A percentile compares a stretch with the other conserved stretches of the same genome.
These are phyloP conservation scores for Cyclargus thomasi DNA, from an alignment of 1,140 invertebrate genomes.

Conservation along the genomic window DNA sequence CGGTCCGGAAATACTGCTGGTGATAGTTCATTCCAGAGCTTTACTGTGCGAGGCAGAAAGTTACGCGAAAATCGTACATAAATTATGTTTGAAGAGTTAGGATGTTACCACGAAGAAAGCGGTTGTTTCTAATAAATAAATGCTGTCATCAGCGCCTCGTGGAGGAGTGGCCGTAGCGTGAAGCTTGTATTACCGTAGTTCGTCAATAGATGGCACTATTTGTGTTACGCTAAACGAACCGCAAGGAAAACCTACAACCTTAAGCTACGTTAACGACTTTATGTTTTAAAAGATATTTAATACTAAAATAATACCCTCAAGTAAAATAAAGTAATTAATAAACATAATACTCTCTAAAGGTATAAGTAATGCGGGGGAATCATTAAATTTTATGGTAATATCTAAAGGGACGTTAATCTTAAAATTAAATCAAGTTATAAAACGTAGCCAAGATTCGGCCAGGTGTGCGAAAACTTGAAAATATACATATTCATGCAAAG, in stretches of 20 bases:
- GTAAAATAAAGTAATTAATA: too few species aligned
- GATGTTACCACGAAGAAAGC: too few species aligned
- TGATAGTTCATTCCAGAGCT: too few species aligned
- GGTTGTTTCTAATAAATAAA: too few species aligned
- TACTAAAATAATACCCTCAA: neutral
- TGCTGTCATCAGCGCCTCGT: conserved; percentile 14
- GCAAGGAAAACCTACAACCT: neutral
- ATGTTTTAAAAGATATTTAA: neutral
- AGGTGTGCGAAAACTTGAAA: conserved; percentile 35
- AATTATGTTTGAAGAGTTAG: too few species aligned
- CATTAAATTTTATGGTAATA: conserved; percentile 22
- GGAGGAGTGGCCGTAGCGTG: conserved; percentile 20
- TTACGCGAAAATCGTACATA: too few species aligned
- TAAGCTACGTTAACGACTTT: neutral
- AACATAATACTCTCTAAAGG: neutral
- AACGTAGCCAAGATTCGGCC: conserved; percentile 30
- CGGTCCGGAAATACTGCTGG: too few species aligned
- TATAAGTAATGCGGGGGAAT: conserved; percentile 7
- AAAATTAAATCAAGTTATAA: conserved; percentile 18
- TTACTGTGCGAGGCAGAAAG: too few species aligned
- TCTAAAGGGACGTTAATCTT: conserved; percentile 12
- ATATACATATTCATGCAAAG: conserved; percentile 37
- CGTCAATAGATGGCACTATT: conserved; percentile 26
- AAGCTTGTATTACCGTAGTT: conserved; percentile 22
- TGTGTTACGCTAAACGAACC: neutral